phyloP scores from a whole-genome alignment of 2,888 invertebrate species.

The Morinoia aosen region DNA sequence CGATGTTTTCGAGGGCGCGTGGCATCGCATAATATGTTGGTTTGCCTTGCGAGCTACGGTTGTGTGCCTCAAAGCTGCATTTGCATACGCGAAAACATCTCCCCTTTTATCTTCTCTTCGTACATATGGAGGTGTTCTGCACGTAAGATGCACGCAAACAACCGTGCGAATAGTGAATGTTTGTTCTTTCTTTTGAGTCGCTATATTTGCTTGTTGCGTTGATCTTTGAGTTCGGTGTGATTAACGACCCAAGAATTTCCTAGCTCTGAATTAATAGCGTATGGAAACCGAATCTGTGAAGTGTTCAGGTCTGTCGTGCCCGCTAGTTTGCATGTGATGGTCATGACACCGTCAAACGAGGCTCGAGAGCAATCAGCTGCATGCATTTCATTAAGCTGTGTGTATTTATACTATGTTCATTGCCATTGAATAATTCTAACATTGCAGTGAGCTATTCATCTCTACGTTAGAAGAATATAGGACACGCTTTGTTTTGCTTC shows the following conservation, averaged over 20 bases:
- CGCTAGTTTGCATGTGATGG: no score
- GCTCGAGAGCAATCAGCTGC: no score
- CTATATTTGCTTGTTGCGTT: not conserved
- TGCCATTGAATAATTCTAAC: no score
- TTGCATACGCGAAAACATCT: constrained; percentile 41
- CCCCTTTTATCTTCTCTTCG: constrained; percentile 1
- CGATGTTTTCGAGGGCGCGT: constrained; percentile 38
- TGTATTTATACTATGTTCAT: no score
- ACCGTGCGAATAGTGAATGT: not conserved
- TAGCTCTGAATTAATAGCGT: not conserved
- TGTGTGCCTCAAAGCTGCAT: constrained; percentile 22
- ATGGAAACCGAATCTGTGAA: not conserved
- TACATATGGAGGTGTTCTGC: not conserved
- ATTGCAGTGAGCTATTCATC: no score
- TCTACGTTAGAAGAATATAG: no score
- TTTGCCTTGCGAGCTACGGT: constrained; percentile 24
- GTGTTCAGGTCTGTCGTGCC: not conserved
- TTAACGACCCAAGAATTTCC: not conserved
- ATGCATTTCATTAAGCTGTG: no score
- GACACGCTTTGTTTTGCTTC: not conserved
- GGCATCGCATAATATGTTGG: constrained; percentile 43
- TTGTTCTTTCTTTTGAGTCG: not conserved
- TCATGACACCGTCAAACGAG: no score
- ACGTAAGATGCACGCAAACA: not conserved
- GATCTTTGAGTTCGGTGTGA: not conserved